phyloP scores from a whole-genome alignment of 2,888 invertebrate genomes.

The Cylindroiulus punctatus region DNA sequence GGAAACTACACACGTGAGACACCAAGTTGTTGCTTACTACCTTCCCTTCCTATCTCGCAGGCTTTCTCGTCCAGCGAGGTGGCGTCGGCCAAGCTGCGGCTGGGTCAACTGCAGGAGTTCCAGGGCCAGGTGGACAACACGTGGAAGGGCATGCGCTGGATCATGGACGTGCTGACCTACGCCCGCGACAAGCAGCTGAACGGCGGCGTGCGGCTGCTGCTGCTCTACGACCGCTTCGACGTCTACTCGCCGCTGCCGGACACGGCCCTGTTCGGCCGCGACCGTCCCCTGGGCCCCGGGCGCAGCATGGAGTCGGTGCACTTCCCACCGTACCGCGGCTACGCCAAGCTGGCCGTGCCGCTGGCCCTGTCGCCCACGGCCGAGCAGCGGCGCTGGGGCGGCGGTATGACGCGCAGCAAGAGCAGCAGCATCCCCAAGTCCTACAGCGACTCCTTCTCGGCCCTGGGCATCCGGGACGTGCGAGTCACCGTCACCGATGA shows the following conservation, averaged over 20 bases:
- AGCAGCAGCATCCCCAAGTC: constrained; percentile 56
- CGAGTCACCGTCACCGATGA: constrained; percentile 56
- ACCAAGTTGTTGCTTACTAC: background rate
- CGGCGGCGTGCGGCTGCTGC: constrained; percentile 65
- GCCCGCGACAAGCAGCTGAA: constrained; percentile 79
- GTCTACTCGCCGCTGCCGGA: constrained; percentile 10
- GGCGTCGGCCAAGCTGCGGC: constrained; percentile 83
- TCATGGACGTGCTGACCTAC: constrained; percentile 93
- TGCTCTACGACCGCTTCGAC: constrained; percentile 55
- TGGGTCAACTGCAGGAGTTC: constrained; percentile 83
- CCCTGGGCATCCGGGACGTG: background rate
- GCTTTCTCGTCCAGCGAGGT: constrained; percentile 92
- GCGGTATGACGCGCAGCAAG: background rate
- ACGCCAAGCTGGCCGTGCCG: background rate
- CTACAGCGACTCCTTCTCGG: constrained; percentile 56
- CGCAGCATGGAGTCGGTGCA: constrained; percentile 55
- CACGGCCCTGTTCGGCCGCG: background rate
- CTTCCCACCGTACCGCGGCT: background rate
- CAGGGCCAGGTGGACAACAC: constrained; percentile 85
- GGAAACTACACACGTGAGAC: background rate
- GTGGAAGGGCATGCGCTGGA: constrained; percentile 96
- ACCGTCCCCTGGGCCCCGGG: constrained; percentile 20
- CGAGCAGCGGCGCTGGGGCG: constrained; percentile 17
- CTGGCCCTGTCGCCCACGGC: constrained; percentile 51
- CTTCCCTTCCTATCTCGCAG: constrained; percentile 62